Percentiles rank a stretch among this genome's conserved stretches.
Conservation (phyloP, 2,888 invertebrate genomes). For the Patella depressa region DNA sequence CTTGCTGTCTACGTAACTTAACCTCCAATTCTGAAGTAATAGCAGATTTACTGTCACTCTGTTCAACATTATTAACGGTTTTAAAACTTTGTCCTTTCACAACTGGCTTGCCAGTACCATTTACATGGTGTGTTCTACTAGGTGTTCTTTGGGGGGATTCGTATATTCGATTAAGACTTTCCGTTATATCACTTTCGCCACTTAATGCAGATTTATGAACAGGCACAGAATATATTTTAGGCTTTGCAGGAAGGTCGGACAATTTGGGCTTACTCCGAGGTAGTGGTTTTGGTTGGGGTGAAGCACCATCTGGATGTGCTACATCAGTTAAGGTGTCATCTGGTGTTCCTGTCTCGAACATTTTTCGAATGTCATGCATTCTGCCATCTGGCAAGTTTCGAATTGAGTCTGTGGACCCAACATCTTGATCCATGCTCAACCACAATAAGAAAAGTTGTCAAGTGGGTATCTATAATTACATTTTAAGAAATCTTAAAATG, state of each 20-base stretch:
- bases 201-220: neutral
- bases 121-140: slow-evolving; percentile 3
- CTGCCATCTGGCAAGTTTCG: slow-evolving; percentile 54
- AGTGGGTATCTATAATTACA: too few species aligned
- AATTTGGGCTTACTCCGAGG: neutral
- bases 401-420: slow-evolving; percentile 18
- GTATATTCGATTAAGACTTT: neutral
- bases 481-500: too few species aligned
- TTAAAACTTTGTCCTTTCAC: slow-evolving; percentile 26
- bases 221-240: neutral
- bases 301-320: neutral
- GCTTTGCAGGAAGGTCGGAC: neutral
- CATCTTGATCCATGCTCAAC: neutral
- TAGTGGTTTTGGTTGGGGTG: slow-evolving; percentile 14
- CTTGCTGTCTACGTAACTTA: neutral
- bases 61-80: neutral
- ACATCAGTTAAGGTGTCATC: neutral
- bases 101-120: slow-evolving; percentile 19
- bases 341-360: slow-evolving; percentile 41
- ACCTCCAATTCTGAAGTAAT: neutral
- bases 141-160: neutral
- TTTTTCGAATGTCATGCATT: slow-evolving; percentile 49
- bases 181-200: neutral
- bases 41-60: slow-evolving; percentile 5
- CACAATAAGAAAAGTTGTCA: too few species aligned